phyloP scores from a whole-genome alignment of 2,888 invertebrate species.

The Thymelicus sylvestris region DNA sequence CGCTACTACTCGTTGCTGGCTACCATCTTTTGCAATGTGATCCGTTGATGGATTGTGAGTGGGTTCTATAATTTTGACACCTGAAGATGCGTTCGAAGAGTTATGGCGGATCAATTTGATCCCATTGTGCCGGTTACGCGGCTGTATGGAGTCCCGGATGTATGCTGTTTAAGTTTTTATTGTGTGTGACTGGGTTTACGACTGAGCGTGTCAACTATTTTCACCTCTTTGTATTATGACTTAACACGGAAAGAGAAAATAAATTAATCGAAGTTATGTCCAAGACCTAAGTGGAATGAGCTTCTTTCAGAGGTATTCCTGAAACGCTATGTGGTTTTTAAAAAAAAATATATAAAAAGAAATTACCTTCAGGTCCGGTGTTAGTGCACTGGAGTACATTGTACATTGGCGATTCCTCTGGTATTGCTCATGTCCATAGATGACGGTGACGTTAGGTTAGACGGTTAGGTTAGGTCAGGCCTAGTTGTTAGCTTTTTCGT shows the following conservation, averaged over 20 bases:
- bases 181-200: constrained; percentile 21
- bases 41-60: constrained; percentile 76
- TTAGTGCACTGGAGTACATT: no score
- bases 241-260: neutral
- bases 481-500: no score
- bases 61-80: constrained; percentile 72
- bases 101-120: constrained; percentile 69
- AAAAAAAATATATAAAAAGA: no score
- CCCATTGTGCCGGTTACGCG: constrained; percentile 63
- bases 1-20: neutral
- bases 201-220: neutral
- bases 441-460: no score
- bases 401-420: no score
- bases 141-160: constrained; percentile 60
- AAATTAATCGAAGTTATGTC: neutral
- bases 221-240: no score
- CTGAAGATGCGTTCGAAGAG: constrained; percentile 71
- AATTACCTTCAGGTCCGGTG: no score
- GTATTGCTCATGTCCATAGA: no score
- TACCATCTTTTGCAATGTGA: constrained; percentile 61
- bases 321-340: no score
- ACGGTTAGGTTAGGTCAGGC: no score
- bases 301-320: no score
- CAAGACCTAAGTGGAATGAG: no score
- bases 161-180: constrained; percentile 45